A percentile compares a stretch with the other conserved stretches of the same genome.
These are phyloP conservation scores for Nudaria mundana DNA, from an alignment of 2,888 invertebrate species.

Conservation along the genomic window DNA sequence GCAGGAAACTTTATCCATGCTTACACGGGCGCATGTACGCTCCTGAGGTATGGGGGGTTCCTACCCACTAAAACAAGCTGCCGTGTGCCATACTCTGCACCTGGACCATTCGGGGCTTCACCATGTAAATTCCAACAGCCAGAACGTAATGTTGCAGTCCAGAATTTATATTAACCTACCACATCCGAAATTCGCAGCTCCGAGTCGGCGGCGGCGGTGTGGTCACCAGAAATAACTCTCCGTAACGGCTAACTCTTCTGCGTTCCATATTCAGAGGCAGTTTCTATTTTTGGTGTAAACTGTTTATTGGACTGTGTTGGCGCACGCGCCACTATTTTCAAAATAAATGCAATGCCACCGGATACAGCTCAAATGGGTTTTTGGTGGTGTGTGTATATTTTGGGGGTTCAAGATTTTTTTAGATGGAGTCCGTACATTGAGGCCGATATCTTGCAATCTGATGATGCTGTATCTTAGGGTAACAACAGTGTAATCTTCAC, in stretches of 20 bases:
- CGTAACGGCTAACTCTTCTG: slow-evolving; percentile 59
- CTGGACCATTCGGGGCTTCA: no score
- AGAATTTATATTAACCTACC: slow-evolving; percentile 7
- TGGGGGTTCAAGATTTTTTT: no score
- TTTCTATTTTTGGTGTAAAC: slow-evolving; percentile 59
- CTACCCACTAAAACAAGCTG: no score
- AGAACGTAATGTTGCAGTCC: not conserved
- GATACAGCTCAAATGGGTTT: slow-evolving; percentile 51
- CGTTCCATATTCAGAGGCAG: slow-evolving; percentile 62
- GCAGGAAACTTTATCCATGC: no score
- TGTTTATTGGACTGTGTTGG: slow-evolving; percentile 50
- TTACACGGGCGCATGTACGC: no score
- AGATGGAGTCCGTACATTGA: no score
- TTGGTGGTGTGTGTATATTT: slow-evolving; percentile 14
- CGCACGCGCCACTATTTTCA: slow-evolving; percentile 63
- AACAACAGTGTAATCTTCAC: no score
- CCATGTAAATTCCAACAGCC: not conserved
- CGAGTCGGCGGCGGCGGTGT: slow-evolving; percentile 12
- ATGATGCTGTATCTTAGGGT: no score
- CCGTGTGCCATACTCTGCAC: no score
- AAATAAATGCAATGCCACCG: slow-evolving; percentile 66
- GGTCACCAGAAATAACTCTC: slow-evolving; percentile 48
- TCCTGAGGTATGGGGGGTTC: no score
- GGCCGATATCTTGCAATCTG: no score
- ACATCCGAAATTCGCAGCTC: slow-evolving; percentile 15